Percentiles rank a stretch among this genome's conserved stretches.
phyloP scores from a whole-genome alignment of 1,140 invertebrate genomes.

The Theocolax elegans region DNA sequence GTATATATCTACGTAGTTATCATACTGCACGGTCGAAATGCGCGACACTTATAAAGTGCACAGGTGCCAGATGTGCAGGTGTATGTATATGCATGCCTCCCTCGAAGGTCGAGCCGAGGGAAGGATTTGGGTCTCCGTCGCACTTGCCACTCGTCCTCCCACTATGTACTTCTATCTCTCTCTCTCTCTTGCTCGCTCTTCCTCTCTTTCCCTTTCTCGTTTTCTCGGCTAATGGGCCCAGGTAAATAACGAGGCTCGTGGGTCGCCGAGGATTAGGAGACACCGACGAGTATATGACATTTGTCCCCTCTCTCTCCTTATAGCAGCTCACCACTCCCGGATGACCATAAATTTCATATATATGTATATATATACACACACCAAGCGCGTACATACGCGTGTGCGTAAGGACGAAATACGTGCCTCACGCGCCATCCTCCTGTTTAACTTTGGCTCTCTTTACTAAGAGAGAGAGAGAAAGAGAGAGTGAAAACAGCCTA shows the following conservation, averaged over 20 bases:
- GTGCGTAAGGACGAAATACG: neutral
- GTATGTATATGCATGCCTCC: slow-evolving; percentile 1
- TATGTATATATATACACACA: neutral
- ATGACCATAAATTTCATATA: slow-evolving; percentile 16
- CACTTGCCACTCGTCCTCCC: neutral
- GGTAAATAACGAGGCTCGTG: slow-evolving; percentile 16
- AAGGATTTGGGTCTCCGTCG: slow-evolving; percentile 18
- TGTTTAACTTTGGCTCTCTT: slow-evolving; percentile 26
- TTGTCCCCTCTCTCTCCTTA: slow-evolving; percentile 11
- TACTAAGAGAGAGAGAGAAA: neutral
- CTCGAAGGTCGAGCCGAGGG: neutral
- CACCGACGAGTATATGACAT: slow-evolving; percentile 13
- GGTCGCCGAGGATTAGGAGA: slow-evolving; percentile 24
- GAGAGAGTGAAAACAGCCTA: too few relatives aligned
- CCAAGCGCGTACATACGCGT: neutral
- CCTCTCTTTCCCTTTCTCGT: neutral
- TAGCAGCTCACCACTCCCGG: neutral
- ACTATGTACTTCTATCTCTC: neutral
- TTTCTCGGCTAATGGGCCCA: slow-evolving; percentile 7
- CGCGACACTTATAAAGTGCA: neutral
- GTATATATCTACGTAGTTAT: too few relatives aligned
- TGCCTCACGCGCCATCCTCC: slow-evolving; percentile 7
- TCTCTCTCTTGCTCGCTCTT: neutral
- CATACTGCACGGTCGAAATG: too few relatives aligned
- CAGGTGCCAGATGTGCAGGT: slow-evolving; percentile 33